A percentile compares a stretch with the other conserved stretches of the same genome.
phyloP scores from a whole-genome alignment of 2,797 vertebrate genomes.

The Gymnopithys bicolor region DNA sequence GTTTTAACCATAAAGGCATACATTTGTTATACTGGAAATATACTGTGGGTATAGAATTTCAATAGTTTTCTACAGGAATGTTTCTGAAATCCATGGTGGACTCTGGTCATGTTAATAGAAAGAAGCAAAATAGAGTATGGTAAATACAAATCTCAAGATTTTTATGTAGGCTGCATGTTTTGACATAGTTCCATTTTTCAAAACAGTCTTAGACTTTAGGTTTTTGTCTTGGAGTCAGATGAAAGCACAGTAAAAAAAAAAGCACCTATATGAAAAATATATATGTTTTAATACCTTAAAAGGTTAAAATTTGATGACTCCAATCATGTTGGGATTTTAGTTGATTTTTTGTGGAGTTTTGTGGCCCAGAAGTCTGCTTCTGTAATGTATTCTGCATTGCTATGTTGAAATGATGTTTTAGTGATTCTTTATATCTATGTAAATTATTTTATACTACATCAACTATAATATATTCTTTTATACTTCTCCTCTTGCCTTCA shows the following conservation, averaged over 20 bases:
- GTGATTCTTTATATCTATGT: neutral
- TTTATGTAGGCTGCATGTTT: neutral
- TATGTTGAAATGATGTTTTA: neutral
- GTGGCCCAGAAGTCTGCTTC: neutral
- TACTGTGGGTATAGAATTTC: neutral
- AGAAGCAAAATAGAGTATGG: neutral
- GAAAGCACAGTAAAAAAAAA: neutral
- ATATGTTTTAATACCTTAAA: neutral
- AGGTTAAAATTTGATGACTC: neutral
- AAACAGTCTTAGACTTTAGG: neutral
- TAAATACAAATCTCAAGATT: neutral
- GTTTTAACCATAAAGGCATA: neutral
- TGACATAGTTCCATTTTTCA: neutral
- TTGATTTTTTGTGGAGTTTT: accelerated
- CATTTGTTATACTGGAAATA: neutral
- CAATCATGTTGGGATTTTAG: accelerated
- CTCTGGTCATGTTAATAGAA: neutral
- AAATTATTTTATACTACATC: neutral
- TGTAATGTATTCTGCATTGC: neutral
- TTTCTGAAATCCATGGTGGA: neutral
- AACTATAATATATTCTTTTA: neutral
- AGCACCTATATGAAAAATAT: neutral
- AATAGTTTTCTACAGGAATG: accelerated
- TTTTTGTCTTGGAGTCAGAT: neutral
- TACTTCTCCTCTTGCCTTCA: neutral